phyloP scores from a whole-genome alignment of 2,113 vertebrate species.

The Ia io region DNA sequence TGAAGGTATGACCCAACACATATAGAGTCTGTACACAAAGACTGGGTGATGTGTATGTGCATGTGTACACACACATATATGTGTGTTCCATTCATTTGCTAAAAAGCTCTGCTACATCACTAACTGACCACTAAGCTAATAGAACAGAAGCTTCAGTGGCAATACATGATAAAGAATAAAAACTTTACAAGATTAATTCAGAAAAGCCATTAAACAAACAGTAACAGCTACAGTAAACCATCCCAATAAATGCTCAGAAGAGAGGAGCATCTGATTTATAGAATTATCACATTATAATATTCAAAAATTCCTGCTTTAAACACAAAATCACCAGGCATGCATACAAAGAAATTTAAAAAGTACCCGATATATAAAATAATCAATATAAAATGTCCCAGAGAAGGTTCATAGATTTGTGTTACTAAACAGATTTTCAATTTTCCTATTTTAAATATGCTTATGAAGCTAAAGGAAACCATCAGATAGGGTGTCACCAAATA shows the following conservation, averaged over 20 bases:
- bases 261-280: background rate
- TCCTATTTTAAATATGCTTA: background rate
- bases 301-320: background rate
- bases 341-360: background rate
- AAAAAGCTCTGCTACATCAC: background rate
- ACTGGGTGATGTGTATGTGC: background rate
- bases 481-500: background rate
- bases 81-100: background rate
- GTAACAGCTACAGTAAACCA: background rate
- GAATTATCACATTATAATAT: background rate
- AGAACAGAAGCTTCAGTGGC: background rate
- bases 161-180: background rate
- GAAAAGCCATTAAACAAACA: background rate
- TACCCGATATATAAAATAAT: background rate
- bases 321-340: background rate
- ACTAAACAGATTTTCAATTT: background rate
- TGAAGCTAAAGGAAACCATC: background rate
- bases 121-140: background rate
- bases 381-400: background rate
- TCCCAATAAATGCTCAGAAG: background rate
- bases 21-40: background rate
- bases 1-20: background rate
- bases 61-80: background rate
- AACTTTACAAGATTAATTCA: background rate
- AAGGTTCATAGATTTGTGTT: background rate